Evolutionary conservation across 2,797 vertebrate species (phyloP).

Genomic region (Chelonia mydas): DNA sequence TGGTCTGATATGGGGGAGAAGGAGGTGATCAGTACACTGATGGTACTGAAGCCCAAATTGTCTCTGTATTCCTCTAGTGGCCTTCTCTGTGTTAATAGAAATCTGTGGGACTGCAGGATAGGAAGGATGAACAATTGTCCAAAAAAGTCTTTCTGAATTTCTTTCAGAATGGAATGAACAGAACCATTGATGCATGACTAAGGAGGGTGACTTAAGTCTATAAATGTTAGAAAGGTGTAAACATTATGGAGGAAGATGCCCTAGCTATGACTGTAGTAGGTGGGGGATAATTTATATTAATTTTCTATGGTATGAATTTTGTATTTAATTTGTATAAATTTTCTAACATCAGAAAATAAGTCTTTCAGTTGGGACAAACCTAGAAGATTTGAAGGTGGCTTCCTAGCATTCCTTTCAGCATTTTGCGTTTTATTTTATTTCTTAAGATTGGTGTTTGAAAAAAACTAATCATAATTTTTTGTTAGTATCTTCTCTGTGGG

Average conservation of each 20-base stretch:
- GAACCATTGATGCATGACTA: slow-evolving; percentile 10
- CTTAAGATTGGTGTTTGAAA: slow-evolving; percentile 39
- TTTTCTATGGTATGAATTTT: slow-evolving; percentile 36
- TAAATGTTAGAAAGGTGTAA: slow-evolving; percentile 23
- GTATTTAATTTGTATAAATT: not conserved
- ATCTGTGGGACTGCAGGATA: not conserved
- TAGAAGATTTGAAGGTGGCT: not conserved
- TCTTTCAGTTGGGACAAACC: not conserved
- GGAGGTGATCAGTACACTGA: not conserved
- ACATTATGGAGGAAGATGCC: slow-evolving; percentile 25
- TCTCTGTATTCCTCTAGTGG: not conserved
- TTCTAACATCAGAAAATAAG: slow-evolving; percentile 24
- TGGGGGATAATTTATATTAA: slow-evolving; percentile 16
- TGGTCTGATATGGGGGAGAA: not conserved
- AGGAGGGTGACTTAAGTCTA: not conserved
- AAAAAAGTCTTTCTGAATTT: not conserved
- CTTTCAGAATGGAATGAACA: not conserved
- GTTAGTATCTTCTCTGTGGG: slow-evolving; percentile 37
- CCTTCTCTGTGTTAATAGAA: not conserved
- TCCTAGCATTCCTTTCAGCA: not conserved
- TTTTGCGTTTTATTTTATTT: slow-evolving; percentile 13
- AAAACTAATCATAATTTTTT: slow-evolving; percentile 48
- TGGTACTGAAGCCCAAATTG: not conserved
- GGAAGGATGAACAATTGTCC: not conserved
- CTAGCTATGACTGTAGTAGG: slow-evolving; percentile 24